Evolutionary conservation across 2,888 invertebrate species (phyloP).

Genomic region (Ametastegia equiseti): DNA sequence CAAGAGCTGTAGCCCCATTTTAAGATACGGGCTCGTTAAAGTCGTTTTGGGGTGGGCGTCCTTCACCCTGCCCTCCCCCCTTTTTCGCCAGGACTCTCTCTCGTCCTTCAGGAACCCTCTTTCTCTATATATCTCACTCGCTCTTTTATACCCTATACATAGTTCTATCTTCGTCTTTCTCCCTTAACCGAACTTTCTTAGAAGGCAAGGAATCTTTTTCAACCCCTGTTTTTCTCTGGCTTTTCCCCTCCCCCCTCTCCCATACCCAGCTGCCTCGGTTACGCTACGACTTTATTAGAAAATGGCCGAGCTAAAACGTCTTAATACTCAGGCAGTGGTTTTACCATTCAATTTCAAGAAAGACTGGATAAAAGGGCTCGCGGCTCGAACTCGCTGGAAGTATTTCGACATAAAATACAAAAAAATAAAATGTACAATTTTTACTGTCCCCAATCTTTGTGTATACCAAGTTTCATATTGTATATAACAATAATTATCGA

Average conservation of each 20-base stretch:
- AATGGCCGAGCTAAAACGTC: constrained; percentile 69
- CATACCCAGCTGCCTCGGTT: constrained; percentile 51
- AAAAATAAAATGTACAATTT: background rate
- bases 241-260: too few species aligned
- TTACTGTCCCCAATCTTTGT: background rate
- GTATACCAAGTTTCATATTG: background rate
- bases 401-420: background rate
- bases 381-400: constrained; percentile 14
- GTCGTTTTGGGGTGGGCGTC: constrained; percentile 64
- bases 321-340: constrained; percentile 63
- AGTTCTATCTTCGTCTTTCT: constrained; percentile 52
- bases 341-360: constrained; percentile 46
- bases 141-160: constrained; percentile 34
- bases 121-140: constrained; percentile 34
- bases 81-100: constrained; percentile 41
- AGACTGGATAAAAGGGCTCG: constrained; percentile 46
- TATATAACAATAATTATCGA: background rate
- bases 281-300: constrained; percentile 72
- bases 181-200: constrained; percentile 61
- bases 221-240: constrained; percentile 65
- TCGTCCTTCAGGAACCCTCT: constrained; percentile 53
- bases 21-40: constrained; percentile 70
- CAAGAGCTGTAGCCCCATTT: constrained; percentile 64
- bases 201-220: constrained; percentile 69
- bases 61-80: constrained; percentile 43